Evolutionary conservation across 2,113 vertebrate species (phyloP).

Genomic region (Gasterosteus aculeatus): DNA sequence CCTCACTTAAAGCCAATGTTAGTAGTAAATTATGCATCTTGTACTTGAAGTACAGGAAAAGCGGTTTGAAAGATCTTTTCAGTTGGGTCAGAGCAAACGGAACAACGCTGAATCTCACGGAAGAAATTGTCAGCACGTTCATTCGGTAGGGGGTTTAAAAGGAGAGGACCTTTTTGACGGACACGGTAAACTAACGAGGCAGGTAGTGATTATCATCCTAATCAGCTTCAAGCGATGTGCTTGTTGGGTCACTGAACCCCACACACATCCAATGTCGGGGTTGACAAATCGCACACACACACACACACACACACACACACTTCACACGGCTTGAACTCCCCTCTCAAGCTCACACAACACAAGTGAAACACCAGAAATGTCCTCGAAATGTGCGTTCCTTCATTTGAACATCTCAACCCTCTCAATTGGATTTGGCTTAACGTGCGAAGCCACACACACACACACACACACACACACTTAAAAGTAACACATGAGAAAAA

Average conservation of each 20-base stretch:
- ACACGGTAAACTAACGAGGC: background rate
- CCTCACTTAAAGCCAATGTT: conserved; percentile 10
- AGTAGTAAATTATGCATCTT: conserved; percentile 13
- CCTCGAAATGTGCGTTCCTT: too few relatives aligned
- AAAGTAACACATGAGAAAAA: background rate
- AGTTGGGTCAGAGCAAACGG: background rate
- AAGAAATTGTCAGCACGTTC: background rate
- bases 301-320: too few relatives aligned
- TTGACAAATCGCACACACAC: too few relatives aligned
- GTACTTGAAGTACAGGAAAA: background rate
- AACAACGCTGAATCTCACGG: background rate
- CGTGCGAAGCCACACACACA: background rate
- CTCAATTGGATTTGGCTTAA: background rate
- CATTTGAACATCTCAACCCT: background rate
- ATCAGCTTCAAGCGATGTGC: background rate
- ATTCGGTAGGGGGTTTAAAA: background rate
- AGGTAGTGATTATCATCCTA: background rate
- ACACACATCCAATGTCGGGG: too few relatives aligned
- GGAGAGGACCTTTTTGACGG: background rate
- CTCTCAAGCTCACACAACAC: too few relatives aligned
- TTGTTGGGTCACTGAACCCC: background rate
- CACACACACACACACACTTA: too few relatives aligned
- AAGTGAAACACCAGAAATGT: too few relatives aligned
- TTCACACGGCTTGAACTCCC: too few relatives aligned
- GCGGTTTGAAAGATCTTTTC: background rate